Evolutionary conservation across 2,888 invertebrate species (phyloP), one percentile per base, ranked within the genome.

Genomic region (Omphaloscelis lunosa): DNA sequence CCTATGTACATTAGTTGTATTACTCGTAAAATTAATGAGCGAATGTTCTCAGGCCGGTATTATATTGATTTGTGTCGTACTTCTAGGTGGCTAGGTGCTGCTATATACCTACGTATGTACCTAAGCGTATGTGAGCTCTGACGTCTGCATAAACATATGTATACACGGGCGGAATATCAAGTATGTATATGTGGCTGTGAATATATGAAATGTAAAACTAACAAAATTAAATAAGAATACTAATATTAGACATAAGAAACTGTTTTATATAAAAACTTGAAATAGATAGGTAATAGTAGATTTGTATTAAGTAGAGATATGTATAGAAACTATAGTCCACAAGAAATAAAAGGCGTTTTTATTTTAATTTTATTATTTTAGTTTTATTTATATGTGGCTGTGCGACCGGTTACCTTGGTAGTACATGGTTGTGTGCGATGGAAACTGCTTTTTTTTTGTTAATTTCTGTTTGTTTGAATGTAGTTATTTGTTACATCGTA

Each of bases 1-100:
- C 20, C 15, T 63, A 74, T 62, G 39, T 58, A 75, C 56, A 75
- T 59, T 56, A 27, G 51, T 56, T 78, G 68, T 74, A 73, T 80
- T 84, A n/a, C n/a, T n/a, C n/a, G n/a, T n/a, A 73, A 72, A 84
- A 76, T 80, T 75, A 84, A 84, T 87, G 85, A 76, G 68, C 48
- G 59, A 53, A 69, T 72, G 65, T 84, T 80, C 68, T 74, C 20
- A 48, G 51, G 71, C 58, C 58, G 61, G 70, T 70, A 62, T 51
- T 62, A 74, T 84, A 84, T 87, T 87, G 87, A 87, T 84, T 87
- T 74, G 63, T 73, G 87, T 68, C 59, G 65, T 62, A 84, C 48
- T 74, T 74, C 79, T 83, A 84, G 69, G 63, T 77, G 75, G 63
- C 67, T 82, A 85, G 82, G 76, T 71, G 66, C 66, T 56, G 56